Conservation (phyloP, 2,888 invertebrate species). For the Orthonevra nobilis region DNA sequence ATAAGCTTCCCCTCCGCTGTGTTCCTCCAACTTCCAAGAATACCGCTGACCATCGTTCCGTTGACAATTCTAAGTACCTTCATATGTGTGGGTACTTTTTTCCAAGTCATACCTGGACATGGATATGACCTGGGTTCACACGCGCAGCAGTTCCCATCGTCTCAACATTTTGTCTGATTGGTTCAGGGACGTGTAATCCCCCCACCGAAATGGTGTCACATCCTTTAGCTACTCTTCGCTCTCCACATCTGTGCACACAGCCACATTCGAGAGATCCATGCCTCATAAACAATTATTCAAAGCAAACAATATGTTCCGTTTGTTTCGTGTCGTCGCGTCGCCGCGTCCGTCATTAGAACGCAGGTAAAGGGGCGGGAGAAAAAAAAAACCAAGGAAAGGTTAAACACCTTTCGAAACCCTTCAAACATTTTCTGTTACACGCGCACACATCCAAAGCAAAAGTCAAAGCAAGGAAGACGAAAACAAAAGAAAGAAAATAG, state of each 20-base stretch:
- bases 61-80: slow-evolving; percentile 11
- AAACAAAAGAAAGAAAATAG: slow-evolving; percentile 51
- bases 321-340: slow-evolving; percentile 31
- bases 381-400: slow-evolving; percentile 52
- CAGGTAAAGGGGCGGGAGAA: slow-evolving; percentile 24
- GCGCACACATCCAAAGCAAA: not conserved
- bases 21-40: no score
- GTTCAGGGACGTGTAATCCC: slow-evolving; percentile 5
- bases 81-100: not conserved
- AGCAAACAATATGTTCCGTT: slow-evolving; percentile 48
- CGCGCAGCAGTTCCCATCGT: not conserved
- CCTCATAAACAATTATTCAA: slow-evolving; percentile 55
- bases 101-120: slow-evolving; percentile 9
- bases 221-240: slow-evolving; percentile 31
- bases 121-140: slow-evolving; percentile 2
- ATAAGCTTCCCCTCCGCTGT: no score
- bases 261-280: slow-evolving; percentile 1
- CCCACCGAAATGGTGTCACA: slow-evolving; percentile 31
- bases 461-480: slow-evolving; percentile 52
- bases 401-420: slow-evolving; percentile 70
- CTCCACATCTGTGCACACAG: slow-evolving; percentile 34
- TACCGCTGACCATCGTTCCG: not conserved
- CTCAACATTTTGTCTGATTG: not conserved
- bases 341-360: slow-evolving; percentile 1
- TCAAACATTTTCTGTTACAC: slow-evolving; percentile 48